Conservation (phyloP, 1,140 invertebrate species). For the Armadillidium nasatum region DNA sequence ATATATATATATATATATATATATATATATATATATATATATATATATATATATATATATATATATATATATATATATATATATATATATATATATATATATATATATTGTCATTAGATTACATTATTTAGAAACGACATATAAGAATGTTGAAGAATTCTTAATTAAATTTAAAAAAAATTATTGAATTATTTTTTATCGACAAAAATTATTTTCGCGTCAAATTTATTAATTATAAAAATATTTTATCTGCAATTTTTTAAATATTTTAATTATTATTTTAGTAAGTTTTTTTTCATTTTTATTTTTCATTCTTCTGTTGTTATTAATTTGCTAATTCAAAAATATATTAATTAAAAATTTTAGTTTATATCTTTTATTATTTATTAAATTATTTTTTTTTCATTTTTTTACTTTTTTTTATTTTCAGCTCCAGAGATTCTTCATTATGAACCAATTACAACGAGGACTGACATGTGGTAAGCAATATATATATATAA, state of each 20-base stretch:
- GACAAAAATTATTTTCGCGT: too few species aligned
- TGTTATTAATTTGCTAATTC: neutral
- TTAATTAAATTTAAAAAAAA: too few species aligned
- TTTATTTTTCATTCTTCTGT: too few species aligned
- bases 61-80: constrained; percentile 2
- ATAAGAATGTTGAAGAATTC: too few species aligned
- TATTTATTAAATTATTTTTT: constrained; percentile 25
- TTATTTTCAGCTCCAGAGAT: constrained; percentile 75
- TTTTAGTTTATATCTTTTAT: neutral
- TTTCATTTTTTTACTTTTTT: constrained; percentile 37
- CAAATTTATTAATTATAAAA: too few species aligned
- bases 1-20: constrained; percentile 19
- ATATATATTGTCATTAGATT: too few species aligned
- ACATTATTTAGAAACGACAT: too few species aligned
- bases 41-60: constrained; percentile 18
- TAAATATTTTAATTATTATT: too few species aligned
- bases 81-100: constrained; percentile 8
- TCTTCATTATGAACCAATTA: constrained; percentile 87
- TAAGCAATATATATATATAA: constrained; percentile 50
- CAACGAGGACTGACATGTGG: constrained; percentile 88
- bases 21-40: constrained; percentile 23
- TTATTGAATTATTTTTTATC: too few species aligned
- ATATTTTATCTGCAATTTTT: too few species aligned
- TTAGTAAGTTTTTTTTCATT: too few species aligned
- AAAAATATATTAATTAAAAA: neutral